Evolutionary conservation across 2,113 vertebrate species (phyloP).

Genomic region (Odobenus rosmarus): DNA sequence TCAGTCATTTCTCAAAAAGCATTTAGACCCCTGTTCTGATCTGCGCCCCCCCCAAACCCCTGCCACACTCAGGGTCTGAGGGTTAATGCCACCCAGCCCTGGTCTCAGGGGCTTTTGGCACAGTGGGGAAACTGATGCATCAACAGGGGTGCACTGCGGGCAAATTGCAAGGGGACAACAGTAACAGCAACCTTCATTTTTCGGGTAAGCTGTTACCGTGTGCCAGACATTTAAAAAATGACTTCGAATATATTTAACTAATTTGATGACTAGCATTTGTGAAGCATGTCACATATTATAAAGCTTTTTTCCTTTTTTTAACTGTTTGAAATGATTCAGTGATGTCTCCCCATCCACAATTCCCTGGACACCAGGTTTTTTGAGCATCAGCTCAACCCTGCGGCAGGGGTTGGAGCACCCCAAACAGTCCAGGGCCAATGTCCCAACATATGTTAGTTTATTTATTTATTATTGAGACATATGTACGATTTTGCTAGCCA

Average conservation of each 20-base stretch:
- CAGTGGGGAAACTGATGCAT: not conserved
- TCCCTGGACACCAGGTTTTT: not conserved
- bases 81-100: not conserved
- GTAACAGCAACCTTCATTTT: not conserved
- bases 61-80: not conserved
- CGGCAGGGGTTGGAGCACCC: not conserved
- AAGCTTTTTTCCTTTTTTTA: not conserved
- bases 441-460: not conserved
- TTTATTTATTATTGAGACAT: not conserved
- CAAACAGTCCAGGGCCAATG: not conserved
- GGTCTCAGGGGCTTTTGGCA: not conserved
- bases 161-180: rapidly evolving
- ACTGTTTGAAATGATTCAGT: not conserved
- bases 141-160: rapidly evolving
- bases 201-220: not conserved
- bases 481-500: not conserved
- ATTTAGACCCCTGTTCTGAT: not conserved
- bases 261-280: not conserved
- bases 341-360: not conserved
- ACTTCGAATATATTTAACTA: not conserved
- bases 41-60: not conserved
- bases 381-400: not conserved
- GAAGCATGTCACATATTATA: too few species aligned
- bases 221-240: not conserved
- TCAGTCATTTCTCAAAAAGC: not conserved